Percentiles rank a stretch among this genome's conserved stretches.
Conservation (phyloP, 2,113 vertebrate genomes). For the Notarius quadriscutis region DNA sequence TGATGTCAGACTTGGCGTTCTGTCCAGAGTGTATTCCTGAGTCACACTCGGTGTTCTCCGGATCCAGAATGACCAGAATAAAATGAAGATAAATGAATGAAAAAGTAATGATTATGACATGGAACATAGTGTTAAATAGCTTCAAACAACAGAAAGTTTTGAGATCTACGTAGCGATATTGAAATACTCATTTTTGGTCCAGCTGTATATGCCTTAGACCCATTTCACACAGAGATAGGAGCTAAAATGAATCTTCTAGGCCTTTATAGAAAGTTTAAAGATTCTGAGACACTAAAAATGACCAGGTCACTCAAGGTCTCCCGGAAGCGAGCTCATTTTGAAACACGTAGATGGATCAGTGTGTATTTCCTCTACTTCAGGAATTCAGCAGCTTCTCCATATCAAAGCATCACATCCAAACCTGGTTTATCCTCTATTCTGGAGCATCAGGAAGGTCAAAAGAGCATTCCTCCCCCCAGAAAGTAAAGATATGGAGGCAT, state of each 20-base stretch:
- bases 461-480: background rate
- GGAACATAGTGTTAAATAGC: no score
- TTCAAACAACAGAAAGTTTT: no score
- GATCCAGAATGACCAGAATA: background rate
- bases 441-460: background rate
- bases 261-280: background rate
- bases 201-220: no score
- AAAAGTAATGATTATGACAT: background rate
- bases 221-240: no score
- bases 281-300: background rate
- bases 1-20: background rate
- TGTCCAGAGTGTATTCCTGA: background rate
- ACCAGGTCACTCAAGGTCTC: background rate
- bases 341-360: background rate
- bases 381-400: background rate
- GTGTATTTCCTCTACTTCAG: conserved; percentile 12
- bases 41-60: background rate
- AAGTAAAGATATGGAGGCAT: background rate
- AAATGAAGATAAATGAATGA: background rate
- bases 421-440: conserved; percentile 10
- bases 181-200: no score
- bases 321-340: background rate
- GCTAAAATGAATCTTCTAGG: background rate
- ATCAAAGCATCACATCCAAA: background rate
- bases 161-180: no score